Conservation (phyloP, 1,140 invertebrate species). For the Saccostrea echinata region DNA sequence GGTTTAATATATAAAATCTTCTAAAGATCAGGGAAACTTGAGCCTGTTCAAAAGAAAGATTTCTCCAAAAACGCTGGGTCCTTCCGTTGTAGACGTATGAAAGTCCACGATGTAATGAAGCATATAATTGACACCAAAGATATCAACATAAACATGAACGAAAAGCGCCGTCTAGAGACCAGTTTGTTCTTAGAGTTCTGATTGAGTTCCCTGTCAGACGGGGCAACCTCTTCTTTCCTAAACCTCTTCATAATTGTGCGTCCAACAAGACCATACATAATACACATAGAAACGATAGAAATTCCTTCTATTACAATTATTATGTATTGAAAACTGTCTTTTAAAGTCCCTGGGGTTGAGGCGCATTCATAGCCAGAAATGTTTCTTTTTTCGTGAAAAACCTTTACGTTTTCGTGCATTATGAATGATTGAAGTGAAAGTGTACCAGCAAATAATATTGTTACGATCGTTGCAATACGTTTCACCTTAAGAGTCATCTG, state of each 20-base stretch:
- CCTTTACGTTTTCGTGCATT: conserved; percentile 4
- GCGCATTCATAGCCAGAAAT: background rate
- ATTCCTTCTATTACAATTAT: background rate
- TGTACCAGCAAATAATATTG: background rate
- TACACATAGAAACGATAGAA: background rate
- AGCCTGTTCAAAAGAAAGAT: background rate
- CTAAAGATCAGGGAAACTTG: conserved; percentile 3
- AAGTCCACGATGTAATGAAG: conserved; percentile 12
- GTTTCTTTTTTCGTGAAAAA: background rate
- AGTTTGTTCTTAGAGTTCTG: background rate
- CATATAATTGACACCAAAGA: background rate
- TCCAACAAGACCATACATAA: conserved; percentile 22
- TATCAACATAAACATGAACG: conserved; percentile 21
- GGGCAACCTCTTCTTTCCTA: background rate
- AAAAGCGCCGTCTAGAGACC: background rate
- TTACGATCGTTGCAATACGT: background rate
- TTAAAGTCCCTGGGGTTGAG: background rate
- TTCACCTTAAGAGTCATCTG: conserved; percentile 42
- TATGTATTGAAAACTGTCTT: background rate
- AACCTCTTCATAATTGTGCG: background rate
- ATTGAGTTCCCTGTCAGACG: background rate
- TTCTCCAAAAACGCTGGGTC: background rate
- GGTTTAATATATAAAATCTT: conserved; percentile 40
- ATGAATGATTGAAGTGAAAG: background rate
- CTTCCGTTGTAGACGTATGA: background rate